Conservation (phyloP, 2,888 invertebrate genomes). For the Meloe dianella region DNA sequence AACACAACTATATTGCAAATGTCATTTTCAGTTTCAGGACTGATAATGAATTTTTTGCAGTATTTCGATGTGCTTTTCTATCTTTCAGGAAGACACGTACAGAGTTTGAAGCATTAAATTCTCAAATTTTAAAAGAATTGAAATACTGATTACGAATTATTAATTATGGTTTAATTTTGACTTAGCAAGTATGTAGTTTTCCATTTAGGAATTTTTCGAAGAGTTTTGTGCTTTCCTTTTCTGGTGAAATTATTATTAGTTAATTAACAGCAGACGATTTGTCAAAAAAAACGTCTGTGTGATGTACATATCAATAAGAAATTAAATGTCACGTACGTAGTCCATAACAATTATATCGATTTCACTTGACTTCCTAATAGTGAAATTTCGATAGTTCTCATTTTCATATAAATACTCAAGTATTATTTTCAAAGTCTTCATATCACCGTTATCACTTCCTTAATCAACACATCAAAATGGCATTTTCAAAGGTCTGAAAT, state of each 20-base stretch:
- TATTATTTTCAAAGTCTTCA: background rate
- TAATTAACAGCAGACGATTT: background rate
- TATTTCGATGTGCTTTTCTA: no score
- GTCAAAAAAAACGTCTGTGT: background rate
- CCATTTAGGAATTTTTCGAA: background rate
- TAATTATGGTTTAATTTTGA: no score
- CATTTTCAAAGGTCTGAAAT: conserved; percentile 9
- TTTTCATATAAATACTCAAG: conserved; percentile 8
- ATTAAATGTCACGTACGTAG: background rate
- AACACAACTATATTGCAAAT: background rate
- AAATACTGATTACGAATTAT: no score
- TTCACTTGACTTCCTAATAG: conserved; percentile 15
- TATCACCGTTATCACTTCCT: background rate
- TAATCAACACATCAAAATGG: conserved; percentile 4
- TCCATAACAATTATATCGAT: conserved; percentile 9
- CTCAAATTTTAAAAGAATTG: no score
- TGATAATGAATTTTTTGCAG: no score
- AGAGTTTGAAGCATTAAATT: no score
- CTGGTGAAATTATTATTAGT: background rate
- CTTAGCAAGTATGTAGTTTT: no score
- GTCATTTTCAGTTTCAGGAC: no score
- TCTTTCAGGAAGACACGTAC: no score
- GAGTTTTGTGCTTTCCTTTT: background rate
- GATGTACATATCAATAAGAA: background rate
- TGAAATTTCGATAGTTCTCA: background rate